Evolutionary conservation across 92 coral and sea anemone species (phyloP), one percentile per base, ranked within the genome.

Genomic region (Porites evermanni): DNA sequence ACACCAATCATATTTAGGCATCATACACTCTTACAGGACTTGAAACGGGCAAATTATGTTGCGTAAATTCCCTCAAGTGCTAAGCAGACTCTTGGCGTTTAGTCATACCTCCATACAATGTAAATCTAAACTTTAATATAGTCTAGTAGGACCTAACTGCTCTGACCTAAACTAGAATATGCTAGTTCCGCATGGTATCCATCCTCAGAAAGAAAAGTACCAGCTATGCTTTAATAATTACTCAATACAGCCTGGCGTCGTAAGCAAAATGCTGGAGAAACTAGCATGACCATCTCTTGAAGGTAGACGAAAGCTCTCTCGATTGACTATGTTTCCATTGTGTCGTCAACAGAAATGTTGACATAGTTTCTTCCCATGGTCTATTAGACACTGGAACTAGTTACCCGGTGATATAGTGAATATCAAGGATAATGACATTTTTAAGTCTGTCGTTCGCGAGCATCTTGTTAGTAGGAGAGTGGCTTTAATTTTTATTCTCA

Each of bases 171-270:
- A 67, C 53, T 89, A 78, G 90, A 85, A 79, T 89, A 79, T 89
- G 89, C 75, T 67, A 84, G 78, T 85, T 89, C 92, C 61, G 92
- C 83, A 23, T 88, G 92, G 92, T 83, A 75, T 72, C 84, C 75
- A 88, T 75, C 89, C 72, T 60, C 82, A 82, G 54, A 88, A 85
- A 77, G 90, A 89, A 52, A 85, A 84, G 72, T 61, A 81, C 73
- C 88, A 68, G 53, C 80, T 56, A 10, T 85, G 93, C 53, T 77
- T 71, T 67, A 89, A 85, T 76, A 85, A 89, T 72, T 74, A 85
- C 78, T 71, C 83, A 59, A 89, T 79, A 63, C 71, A 84, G 72
- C 85, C 71, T 29, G 89, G 89, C 38, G 84, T 79, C 17, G 90
- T 86, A 86, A 86, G 85, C 66, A 70, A 78, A 21, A 84, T 24